Evolutionary conservation across 1,140 invertebrate genomes (phyloP), one percentile per base, ranked within the genome.

Genomic region (Sipha flava): DNA sequence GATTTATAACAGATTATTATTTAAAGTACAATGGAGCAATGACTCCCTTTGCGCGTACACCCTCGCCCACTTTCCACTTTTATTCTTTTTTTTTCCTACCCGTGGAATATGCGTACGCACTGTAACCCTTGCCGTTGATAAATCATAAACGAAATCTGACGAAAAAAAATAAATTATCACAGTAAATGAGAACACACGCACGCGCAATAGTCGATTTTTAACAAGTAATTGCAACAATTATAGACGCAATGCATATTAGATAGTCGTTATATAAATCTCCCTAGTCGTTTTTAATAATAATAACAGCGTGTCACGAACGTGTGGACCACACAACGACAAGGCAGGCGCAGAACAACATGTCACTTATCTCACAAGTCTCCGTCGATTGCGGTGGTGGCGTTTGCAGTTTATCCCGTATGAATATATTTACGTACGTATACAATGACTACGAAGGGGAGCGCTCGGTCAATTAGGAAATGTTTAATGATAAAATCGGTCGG

Each of bases 401-500:
- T 10, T 40, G 37, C 37, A 40, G 37, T 40, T 40, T 40, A 40
- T 40, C 10, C 10, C 37, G 37, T 40, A 40, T 10, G 37, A 4
- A 40, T 10, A 10, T 6, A 6, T 6, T 40, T 40, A 40, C 54
- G n/a, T n/a, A n/a, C n/a, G n/a, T n/a, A n/a, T n/a, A n/a, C n/a
- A n/a, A n/a, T n/a, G n/a, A n/a, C n/a, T n/a, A 21, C 45, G 29
- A 31, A 34, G 34, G 52, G 47, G 73, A 34, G 10, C 29, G 31
- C 52, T 37, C 16, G 34, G 73, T 77, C 73, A 26, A 77, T 54
- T 77, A 57, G 40, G 66, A 70, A 47, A 57, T 57, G 52, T 77
- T 40, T 43, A 77, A 77, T 77, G 73, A 77, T 77, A 77, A 59
- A 77, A 77, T 73, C 70, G 31, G 70, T 45, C 37, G 37, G 6